Evolutionary conservation across 2,797 vertebrate species (phyloP), one percentile per base, ranked within the genome.

Genomic region (Crax fasciolata): DNA sequence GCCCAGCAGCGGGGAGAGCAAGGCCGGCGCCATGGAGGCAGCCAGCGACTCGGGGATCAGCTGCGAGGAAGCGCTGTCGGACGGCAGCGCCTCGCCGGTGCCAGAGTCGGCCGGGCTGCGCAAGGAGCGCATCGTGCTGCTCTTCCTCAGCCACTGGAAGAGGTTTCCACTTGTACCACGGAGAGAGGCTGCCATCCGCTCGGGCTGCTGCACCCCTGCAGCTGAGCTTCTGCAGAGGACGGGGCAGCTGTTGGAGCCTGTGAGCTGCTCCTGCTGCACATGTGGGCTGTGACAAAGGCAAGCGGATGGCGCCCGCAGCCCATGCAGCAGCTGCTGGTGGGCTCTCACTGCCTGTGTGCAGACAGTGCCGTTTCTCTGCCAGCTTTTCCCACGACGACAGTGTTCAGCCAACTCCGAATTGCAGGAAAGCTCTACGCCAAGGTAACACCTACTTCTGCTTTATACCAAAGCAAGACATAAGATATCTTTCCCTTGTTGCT

Each of bases 71-170:
- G 97, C 78, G 10, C 68, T 83, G 2, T 96, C 92, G 1, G 98
- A 98, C 20, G 89, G 23, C 5, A 93, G 96, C 5, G 62, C 95
- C 0, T 41, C 68, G 5, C 95, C 95, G 6, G 13, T 85, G 13
- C 59, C 81, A 5, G 98, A 99, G 94, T 98, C 97, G 38, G 98
- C 97, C 90, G 99, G 98, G 90, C 97, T 99, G 11, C 98, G 99
- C 73, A 99, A 99, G 94, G 99, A 99, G 93, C 98, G 99, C 8
- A 99, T 99, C 13, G 98, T 99, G 20, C 98, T 98, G 71, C 97
- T 99, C 65, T 58, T 89, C n/a, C 39, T 61, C 35, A 30, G 66
- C 30, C 6, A 43, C 41, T 49, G 41, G 25, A 7, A 24, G 66
- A 87, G 79, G 71, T 63, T 94, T 57, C 77, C 24, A 12, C 38